phyloP scores from a whole-genome alignment of 2,113 vertebrate genomes.

The Odontophorus gujanensis region DNA sequence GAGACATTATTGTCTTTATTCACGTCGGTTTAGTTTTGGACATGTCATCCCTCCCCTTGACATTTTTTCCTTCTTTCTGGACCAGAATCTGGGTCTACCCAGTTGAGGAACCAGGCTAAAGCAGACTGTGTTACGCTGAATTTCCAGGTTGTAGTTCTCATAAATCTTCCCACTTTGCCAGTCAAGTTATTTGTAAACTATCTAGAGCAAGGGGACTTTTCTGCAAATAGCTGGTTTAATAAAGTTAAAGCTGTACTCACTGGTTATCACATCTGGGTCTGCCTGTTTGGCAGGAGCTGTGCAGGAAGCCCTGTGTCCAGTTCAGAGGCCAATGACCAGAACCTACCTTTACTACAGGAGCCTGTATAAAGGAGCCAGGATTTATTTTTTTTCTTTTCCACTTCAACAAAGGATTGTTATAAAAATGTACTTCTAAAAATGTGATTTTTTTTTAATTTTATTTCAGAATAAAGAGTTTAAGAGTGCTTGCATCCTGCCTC shows the following conservation, averaged over 20 bases:
- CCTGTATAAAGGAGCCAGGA: background rate
- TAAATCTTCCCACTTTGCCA: background rate
- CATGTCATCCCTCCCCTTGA: background rate
- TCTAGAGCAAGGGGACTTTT: background rate
- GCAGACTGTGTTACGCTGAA: background rate
- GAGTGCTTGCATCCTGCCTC: background rate
- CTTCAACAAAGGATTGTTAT: background rate
- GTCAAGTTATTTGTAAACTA: background rate
- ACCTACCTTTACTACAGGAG: background rate
- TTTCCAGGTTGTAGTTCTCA: background rate
- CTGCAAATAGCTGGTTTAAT: background rate
- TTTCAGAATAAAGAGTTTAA: background rate
- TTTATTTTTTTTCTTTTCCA: background rate
- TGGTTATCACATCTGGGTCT: background rate
- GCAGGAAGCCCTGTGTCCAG: background rate
- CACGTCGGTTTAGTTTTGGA: background rate
- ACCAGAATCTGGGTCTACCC: background rate
- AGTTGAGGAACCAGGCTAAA: background rate
- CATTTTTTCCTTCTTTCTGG: background rate
- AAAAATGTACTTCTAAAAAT: background rate
- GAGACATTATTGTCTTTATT: background rate
- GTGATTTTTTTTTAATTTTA: background rate
- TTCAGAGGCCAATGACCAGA: background rate
- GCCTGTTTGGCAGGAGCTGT: background rate
- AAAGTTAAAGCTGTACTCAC: background rate